Conservation (phyloP, 2,888 invertebrate species). For the Aricia artaxerxes region DNA sequence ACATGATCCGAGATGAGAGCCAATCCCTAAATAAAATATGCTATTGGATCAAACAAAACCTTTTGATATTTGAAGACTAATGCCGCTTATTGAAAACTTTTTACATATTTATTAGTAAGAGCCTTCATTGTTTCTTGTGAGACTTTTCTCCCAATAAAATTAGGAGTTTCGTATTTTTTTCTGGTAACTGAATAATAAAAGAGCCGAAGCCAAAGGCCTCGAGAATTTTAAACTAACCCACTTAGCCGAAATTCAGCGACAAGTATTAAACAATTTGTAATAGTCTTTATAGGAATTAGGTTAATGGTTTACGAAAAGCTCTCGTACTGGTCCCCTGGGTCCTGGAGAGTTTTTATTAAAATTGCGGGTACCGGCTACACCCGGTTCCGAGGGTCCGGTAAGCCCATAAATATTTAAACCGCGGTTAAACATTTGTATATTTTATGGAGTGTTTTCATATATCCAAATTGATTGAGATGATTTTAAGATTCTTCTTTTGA, state of each 20-base stretch:
- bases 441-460: neutral
- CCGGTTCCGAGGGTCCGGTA: neutral
- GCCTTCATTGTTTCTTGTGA: too few relatives aligned
- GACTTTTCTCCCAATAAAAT: neutral
- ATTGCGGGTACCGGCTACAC: constrained; percentile 27
- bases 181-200: neutral
- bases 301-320: constrained; percentile 41
- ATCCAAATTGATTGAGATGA: neutral
- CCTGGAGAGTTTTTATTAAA: constrained; percentile 35
- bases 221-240: neutral
- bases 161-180: neutral
- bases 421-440: neutral
- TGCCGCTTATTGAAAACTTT: too few relatives aligned
- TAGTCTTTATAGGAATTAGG: constrained; percentile 41
- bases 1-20: too few relatives aligned
- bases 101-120: too few relatives aligned
- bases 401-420: neutral
- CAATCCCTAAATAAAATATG: too few relatives aligned
- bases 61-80: too few relatives aligned
- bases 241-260: neutral
- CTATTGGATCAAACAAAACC: too few relatives aligned
- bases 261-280: constrained; percentile 28
- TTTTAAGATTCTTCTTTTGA: neutral
- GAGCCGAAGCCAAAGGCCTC: neutral
- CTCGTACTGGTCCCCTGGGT: constrained; percentile 36